A percentile compares a stretch with the other conserved stretches of the same genome.
These are phyloP conservation scores for Tinamus guttatus DNA, from an alignment of 2,113 vertebrate species.

Conservation along the genomic window DNA sequence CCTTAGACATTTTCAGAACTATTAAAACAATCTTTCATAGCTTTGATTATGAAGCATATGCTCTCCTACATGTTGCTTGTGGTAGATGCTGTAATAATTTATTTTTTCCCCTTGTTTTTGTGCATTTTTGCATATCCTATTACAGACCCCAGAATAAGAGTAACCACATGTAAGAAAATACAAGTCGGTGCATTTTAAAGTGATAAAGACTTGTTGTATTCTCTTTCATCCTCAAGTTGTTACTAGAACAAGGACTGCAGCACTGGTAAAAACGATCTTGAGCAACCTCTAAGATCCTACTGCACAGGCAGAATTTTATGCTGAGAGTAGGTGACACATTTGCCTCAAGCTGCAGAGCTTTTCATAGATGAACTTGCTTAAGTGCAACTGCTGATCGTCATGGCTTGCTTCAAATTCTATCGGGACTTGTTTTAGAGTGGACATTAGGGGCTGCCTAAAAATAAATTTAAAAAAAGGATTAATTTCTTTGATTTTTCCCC, in stretches of 20 bases:
- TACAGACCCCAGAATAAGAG: neutral
- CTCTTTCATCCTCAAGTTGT: neutral
- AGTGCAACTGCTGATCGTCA: neutral
- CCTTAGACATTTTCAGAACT: neutral
- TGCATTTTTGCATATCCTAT: neutral
- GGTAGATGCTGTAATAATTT: neutral
- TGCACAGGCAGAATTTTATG: neutral
- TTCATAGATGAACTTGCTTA: neutral
- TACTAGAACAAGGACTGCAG: neutral
- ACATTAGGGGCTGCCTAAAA: neutral
- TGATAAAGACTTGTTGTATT: neutral
- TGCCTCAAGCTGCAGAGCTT: neutral
- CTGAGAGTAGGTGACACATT: neutral
- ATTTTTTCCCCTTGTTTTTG: neutral
- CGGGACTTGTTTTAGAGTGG: neutral
- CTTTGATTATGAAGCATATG: neutral
- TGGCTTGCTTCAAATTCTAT: neutral
- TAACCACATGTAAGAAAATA: neutral
- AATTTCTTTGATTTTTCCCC: neutral
- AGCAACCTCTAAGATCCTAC: neutral
- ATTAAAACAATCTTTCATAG: neutral
- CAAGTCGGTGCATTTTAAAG: neutral
- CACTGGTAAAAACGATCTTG: neutral
- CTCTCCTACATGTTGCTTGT: neutral
- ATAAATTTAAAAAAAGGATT: neutral